phyloP scores from a whole-genome alignment of 1,140 invertebrate species.

The Euwallacea similis region DNA sequence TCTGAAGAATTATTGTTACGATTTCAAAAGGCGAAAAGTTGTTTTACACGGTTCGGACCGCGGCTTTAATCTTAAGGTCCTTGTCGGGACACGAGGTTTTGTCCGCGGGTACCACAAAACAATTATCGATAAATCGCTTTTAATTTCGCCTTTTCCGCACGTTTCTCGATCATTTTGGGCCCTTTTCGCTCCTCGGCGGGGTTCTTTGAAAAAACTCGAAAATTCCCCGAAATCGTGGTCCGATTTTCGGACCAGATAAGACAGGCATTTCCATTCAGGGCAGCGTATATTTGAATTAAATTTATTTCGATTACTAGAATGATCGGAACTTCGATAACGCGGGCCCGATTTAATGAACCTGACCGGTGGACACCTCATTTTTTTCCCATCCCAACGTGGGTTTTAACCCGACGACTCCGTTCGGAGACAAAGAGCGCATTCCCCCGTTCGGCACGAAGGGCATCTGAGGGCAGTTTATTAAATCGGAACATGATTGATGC shows the following conservation, averaged over 20 bases:
- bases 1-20: conserved; percentile 38
- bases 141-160: conserved; percentile 19
- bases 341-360: conserved; percentile 18
- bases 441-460: no score
- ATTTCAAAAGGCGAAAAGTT: conserved; percentile 36
- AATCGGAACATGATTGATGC: conserved; percentile 2
- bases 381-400: no score
- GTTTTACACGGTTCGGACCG: conserved; percentile 26
- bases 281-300: conserved; percentile 1
- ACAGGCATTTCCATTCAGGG: conserved; percentile 34
- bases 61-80: conserved; percentile 26
- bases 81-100: conserved; percentile 21
- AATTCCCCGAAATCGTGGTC: conserved; percentile 32
- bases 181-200: neutral
- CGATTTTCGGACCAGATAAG: conserved; percentile 23
- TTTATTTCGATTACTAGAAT: conserved; percentile 31
- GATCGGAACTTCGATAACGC: conserved; percentile 25
- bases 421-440: no score
- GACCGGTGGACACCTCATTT: no score
- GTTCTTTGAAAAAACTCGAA: conserved; percentile 32
- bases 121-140: conserved; percentile 18
- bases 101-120: conserved; percentile 16
- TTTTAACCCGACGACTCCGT: no score
- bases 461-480: neutral
- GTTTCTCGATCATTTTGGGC: neutral